Percentiles rank a stretch among this genome's conserved stretches.
Conservation (phyloP, 2,797 vertebrate genomes). For the Myotis daubentonii region DNA sequence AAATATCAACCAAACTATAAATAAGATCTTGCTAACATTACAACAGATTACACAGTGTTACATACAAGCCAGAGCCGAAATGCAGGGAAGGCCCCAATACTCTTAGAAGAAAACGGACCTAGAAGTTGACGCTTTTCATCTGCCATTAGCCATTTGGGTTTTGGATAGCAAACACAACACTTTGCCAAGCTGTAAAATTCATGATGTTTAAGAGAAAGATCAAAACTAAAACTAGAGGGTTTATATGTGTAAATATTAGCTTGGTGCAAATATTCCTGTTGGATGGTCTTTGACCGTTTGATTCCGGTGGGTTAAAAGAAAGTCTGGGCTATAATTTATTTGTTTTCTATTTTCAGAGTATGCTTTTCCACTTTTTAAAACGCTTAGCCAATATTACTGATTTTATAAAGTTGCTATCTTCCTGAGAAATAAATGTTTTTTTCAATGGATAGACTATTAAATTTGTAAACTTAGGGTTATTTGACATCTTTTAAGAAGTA, state of each 20-base stretch:
- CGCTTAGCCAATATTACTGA: slow-evolving; percentile 56
- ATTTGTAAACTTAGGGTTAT: slow-evolving; percentile 40
- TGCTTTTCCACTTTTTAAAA: slow-evolving; percentile 68
- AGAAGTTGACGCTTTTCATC: slow-evolving; percentile 59
- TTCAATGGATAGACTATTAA: slow-evolving; percentile 2
- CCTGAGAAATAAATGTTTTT: slow-evolving; percentile 42
- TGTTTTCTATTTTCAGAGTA: slow-evolving; percentile 69
- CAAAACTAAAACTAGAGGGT: slow-evolving; percentile 73
- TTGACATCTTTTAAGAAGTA: slow-evolving; percentile 72
- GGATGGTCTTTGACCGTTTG: slow-evolving; percentile 69
- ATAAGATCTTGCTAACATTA: neutral
- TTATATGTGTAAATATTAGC: slow-evolving; percentile 75
- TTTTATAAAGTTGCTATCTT: slow-evolving; percentile 58
- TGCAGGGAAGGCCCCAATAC: neutral
- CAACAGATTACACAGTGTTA: neutral
- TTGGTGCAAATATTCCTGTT: slow-evolving; percentile 77
- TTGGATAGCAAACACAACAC: slow-evolving; percentile 69
- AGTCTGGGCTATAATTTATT: slow-evolving; percentile 79
- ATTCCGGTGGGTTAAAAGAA: slow-evolving; percentile 74
- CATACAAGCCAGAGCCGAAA: neutral
- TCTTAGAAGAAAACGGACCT: slow-evolving; percentile 35
- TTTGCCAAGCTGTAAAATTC: slow-evolving; percentile 78
- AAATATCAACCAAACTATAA: slow-evolving; percentile 20
- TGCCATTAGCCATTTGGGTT: slow-evolving; percentile 72
- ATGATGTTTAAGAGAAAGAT: slow-evolving; percentile 77